Evolutionary conservation across 1,140 invertebrate genomes (phyloP), one percentile per base, ranked within the genome.

Genomic region (Eueides isabella): DNA sequence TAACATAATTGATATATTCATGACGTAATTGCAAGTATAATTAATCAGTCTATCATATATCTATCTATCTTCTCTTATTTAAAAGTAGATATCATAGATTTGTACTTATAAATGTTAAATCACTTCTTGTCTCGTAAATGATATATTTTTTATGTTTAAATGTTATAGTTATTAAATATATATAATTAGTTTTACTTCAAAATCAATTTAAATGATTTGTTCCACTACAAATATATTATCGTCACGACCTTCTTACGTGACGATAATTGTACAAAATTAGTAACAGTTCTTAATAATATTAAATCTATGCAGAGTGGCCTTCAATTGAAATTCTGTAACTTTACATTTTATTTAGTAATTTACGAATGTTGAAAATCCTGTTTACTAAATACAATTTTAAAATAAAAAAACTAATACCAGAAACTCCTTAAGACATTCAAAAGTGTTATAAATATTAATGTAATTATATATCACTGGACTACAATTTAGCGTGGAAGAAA

Each of bases 371-470:
- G n/a, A n/a, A n/a, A n/a, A n/a, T n/a, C n/a, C n/a, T n/a, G n/a
- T n/a, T 31, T 5, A 31, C 7, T 31, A 31, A 5, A 31, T 5
- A 31, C 31, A 31, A 5, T 31, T 31, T 31, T 31, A 31, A 31
- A 31, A 55, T 55, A 12, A 48, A 55, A 55, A 19, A 11, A n/a
- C 26, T 19, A 48, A 48, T 12, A 48, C 19, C 23, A 2, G 19
- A 61, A 69, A 67, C 26, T 28, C 41, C 19, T 61, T 35, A 67
- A 68, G 44, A 44, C 55, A 62, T 67, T 62, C 63, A 75, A 67
- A 67, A 74, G 71, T 74, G 81, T 89, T 86, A 88, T 92, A 89
- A 91, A 89, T 91, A 90, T 84, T 91, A 91, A 92, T 87, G 85
- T 90, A 91, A 90, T 92, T 90, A 83, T 81, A 83, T 84, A 55